phyloP scores from a whole-genome alignment of 1,140 invertebrate species.

The Drosophila trapezifrons region DNA sequence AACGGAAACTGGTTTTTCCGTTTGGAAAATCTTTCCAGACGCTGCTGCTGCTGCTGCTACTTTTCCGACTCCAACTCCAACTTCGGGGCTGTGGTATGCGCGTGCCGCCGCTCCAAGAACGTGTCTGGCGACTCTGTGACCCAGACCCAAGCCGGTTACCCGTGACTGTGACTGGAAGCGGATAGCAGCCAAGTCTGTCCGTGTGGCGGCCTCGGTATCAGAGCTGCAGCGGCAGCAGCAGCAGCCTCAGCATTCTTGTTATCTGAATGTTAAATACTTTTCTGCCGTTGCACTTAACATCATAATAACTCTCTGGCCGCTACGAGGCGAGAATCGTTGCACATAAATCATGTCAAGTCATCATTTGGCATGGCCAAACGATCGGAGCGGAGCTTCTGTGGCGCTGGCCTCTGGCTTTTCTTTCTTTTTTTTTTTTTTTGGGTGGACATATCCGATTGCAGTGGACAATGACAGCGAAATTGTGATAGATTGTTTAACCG shows the following conservation, averaged over 20 bases:
- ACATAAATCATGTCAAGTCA: slow-evolving; percentile 68
- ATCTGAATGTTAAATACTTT: slow-evolving; percentile 76
- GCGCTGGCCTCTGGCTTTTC: background rate
- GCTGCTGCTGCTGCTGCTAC: slow-evolving; percentile 6
- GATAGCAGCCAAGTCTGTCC: slow-evolving; percentile 12
- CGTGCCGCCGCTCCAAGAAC: slow-evolving; percentile 74
- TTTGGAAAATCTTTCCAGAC: slow-evolving; percentile 60
- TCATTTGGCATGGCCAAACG: slow-evolving; percentile 45
- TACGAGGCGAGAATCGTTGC: slow-evolving; percentile 35
- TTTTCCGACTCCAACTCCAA: slow-evolving; percentile 29
- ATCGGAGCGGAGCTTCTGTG: slow-evolving; percentile 21
- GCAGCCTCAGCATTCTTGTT: slow-evolving; percentile 64
- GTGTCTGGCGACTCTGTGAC: slow-evolving; percentile 71
- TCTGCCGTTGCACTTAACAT: slow-evolving; percentile 70
- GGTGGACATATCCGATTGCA: slow-evolving; percentile 42
- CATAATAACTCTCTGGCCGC: slow-evolving; percentile 68
- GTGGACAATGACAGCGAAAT: slow-evolving; percentile 36
- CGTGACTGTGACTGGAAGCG: slow-evolving; percentile 22
- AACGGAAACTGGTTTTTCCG: slow-evolving; percentile 68
- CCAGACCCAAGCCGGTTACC: slow-evolving; percentile 60
- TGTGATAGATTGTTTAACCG: slow-evolving; percentile 26
- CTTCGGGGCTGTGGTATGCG: slow-evolving; percentile 60
- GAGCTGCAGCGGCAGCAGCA: slow-evolving; percentile 55
- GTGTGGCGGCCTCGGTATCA: slow-evolving; percentile 21
- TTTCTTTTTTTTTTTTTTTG: background rate